Conservation (phyloP, 2,113 vertebrate genomes). For the Ceuthmochares aereus region DNA sequence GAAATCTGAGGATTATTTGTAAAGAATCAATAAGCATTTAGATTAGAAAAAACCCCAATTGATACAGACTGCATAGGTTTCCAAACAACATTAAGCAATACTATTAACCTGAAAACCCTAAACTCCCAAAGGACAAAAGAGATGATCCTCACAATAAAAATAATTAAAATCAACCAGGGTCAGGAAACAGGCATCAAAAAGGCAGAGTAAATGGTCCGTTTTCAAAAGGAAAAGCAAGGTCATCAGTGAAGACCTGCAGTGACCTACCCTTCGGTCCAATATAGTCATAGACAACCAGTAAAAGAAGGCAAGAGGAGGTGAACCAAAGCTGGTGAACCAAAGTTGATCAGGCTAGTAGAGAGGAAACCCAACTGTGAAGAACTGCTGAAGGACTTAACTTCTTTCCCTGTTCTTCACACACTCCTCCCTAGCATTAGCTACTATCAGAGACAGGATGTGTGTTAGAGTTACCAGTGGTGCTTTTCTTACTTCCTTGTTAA, state of each 20-base stretch:
- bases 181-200: neutral
- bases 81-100: neutral
- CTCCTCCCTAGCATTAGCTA: neutral
- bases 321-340: neutral
- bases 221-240: neutral
- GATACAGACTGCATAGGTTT: neutral
- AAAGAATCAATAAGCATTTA: neutral
- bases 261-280: neutral
- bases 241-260: neutral
- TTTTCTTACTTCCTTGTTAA: neutral
- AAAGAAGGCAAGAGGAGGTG: neutral
- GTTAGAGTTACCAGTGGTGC: neutral
- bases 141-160: neutral
- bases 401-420: neutral
- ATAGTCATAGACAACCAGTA: neutral
- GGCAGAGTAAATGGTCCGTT: neutral
- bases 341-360: neutral
- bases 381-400: neutral
- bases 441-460: neutral
- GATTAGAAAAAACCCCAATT: neutral
- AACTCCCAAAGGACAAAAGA: neutral
- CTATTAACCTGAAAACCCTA: neutral
- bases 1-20: neutral
- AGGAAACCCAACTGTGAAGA: neutral
- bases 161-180: neutral